Evolutionary conservation across 2,113 vertebrate species (phyloP).

Genomic region (Xenopus laevis): DNA sequence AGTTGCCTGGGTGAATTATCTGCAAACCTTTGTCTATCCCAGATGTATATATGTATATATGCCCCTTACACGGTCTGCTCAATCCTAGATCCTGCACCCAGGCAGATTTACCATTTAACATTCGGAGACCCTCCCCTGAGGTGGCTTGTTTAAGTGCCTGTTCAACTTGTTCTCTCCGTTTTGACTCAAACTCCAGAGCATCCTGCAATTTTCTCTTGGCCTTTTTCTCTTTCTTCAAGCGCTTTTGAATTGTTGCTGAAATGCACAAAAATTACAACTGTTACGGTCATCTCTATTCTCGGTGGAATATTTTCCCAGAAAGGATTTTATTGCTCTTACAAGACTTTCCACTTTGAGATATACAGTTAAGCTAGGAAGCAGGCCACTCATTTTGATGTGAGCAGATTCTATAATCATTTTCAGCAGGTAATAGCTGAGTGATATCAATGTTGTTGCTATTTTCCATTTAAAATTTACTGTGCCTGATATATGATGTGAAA

Average conservation of each 20-base stretch:
- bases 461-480: conserved; percentile 9
- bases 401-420: conserved; percentile 21
- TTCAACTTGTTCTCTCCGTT: conserved; percentile 82
- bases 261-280: conserved; percentile 35
- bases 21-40: no score
- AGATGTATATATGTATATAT: background rate
- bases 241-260: conserved; percentile 84
- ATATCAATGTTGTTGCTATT: conserved; percentile 9
- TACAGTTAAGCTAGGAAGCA: background rate
- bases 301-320: conserved; percentile 19
- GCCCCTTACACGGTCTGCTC: background rate
- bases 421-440: conserved; percentile 7
- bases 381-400: background rate
- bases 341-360: background rate
- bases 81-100: background rate
- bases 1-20: no score
- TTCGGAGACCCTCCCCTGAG: conserved; percentile 72
- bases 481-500: background rate
- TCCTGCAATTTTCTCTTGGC: conserved; percentile 90
- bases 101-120: conserved; percentile 73
- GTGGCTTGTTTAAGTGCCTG: conserved; percentile 79
- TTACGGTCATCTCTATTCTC: conserved; percentile 17
- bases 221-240: conserved; percentile 89
- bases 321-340: background rate
- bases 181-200: conserved; percentile 83